Base-by-base conservation (phyloP, 2,888 invertebrate species). In the Drosophila picticornis region DNA sequence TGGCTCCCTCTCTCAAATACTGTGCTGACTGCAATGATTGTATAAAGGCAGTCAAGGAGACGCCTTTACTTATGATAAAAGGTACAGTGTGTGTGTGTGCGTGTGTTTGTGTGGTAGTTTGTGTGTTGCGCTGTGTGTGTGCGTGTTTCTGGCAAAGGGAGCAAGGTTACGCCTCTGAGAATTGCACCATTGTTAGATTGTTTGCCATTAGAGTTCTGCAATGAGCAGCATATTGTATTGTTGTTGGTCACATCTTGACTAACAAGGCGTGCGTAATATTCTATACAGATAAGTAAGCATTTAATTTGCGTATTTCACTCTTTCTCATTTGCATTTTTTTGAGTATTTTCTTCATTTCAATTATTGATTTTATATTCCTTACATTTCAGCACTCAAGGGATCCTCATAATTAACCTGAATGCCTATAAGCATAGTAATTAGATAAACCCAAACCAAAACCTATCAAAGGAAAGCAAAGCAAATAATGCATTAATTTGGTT, bases 121-220 rank as follows among this genome's bases (percentile, higher is more conserved):
- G 63, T 46, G 57, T 73, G 48, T 25, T 56, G 11, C 9, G 4
- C n/a, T 51, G 56, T 64, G 66, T 57, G 51, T 29, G 50, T 27
- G 58, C 58, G 40, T 56, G 65, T 50, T 69, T 67, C n/a, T 65
- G 62, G 58, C 58, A 77, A 71, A 68, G 73, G 63, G 77, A 73
- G 63, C 81, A 84, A 84, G 84, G 84, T 88, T 84, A 88, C 78
- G 53, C 75, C 68, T 63, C 40, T 68, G 77, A 82, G 71, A 72
- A 73, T 73, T 79, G 71, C 83, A 59, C 81, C 63, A 72, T 72
- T 88, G 71, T 66, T 69, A 67, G 68, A 68, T 72, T 72, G 66
- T 63, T 72, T 67, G 69, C 51, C 78, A 75, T 80, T 77, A 77
- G 64, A 76, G 80, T 68, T 68, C 25, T 58, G 38, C 53, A 80